Evolutionary conservation across 2,113 vertebrate species (phyloP).

Genomic region (Ciconia maguari): DNA sequence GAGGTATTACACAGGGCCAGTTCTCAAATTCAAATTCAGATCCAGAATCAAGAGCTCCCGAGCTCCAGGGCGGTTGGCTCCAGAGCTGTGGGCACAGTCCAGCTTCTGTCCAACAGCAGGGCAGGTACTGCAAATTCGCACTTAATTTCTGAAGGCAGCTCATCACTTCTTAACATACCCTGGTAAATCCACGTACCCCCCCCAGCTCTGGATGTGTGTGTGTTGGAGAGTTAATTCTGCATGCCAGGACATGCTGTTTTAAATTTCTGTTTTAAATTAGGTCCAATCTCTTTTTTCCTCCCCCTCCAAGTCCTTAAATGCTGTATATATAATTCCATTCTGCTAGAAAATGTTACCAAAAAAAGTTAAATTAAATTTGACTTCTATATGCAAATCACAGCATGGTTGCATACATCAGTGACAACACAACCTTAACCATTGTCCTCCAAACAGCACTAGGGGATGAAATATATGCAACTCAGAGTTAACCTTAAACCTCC

Average conservation of each 20-base stretch:
- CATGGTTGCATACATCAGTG: neutral
- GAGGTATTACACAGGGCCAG: neutral
- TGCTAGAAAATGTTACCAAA: neutral
- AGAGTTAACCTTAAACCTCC: neutral
- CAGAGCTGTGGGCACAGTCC: neutral
- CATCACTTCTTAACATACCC: neutral
- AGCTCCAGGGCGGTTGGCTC: neutral
- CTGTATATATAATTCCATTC: neutral
- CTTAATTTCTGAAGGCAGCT: neutral
- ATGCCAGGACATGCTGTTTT: neutral
- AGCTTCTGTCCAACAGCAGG: neutral
- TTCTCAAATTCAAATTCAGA: neutral
- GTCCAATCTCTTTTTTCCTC: neutral
- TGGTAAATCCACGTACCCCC: neutral
- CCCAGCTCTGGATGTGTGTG: rapidly evolving
- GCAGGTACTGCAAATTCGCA: neutral
- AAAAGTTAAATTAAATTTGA: neutral
- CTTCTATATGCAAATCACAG: neutral
- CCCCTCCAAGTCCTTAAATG: neutral
- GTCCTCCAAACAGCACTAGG: neutral
- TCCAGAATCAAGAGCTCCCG: too few species aligned
- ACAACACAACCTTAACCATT: neutral
- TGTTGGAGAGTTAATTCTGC: neutral
- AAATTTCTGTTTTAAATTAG: neutral
- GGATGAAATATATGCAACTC: neutral